phyloP scores from a whole-genome alignment of 2,888 invertebrate species.

The Cepaea hortensis region DNA sequence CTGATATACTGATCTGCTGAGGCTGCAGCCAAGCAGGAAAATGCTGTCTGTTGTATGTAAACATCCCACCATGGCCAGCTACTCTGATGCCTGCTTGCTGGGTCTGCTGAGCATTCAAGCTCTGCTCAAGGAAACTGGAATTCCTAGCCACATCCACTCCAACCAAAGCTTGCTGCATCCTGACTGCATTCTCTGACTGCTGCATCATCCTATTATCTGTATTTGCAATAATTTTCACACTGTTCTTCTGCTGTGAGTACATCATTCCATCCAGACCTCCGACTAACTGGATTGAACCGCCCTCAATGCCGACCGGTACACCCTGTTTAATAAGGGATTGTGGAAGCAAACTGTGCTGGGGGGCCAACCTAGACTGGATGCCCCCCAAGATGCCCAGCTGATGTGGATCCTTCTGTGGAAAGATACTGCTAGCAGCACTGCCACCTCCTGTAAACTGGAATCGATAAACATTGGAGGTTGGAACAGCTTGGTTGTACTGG shows the following conservation, averaged over 20 bases:
- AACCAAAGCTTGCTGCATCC: constrained; percentile 41
- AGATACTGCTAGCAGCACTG: constrained; percentile 20
- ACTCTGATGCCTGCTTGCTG: constrained; percentile 45
- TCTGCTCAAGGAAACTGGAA: constrained; percentile 30
- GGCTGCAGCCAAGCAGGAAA: constrained; percentile 45
- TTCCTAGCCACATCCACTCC: constrained; percentile 42
- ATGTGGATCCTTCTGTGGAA: constrained; percentile 44
- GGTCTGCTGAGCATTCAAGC: constrained; percentile 32
- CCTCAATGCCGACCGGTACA: constrained; percentile 32
- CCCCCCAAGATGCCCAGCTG: constrained; percentile 26
- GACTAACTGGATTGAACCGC: constrained; percentile 25
- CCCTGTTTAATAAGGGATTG: constrained; percentile 38
- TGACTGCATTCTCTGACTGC: constrained; percentile 25
- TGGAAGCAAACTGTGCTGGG: constrained; percentile 39
- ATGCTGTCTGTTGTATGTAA: constrained; percentile 33
- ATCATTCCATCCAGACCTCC: constrained; percentile 41
- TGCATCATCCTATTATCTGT: constrained; percentile 38
- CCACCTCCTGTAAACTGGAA: constrained; percentile 44
- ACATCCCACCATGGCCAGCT: constrained; percentile 47
- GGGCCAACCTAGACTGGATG: constrained; percentile 40
- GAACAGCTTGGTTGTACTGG: constrained; percentile 43
- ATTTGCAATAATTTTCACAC: constrained; percentile 32
- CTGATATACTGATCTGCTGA: constrained; percentile 15
- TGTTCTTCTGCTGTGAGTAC: constrained; percentile 33
- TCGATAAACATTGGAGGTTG: constrained; percentile 36